Conservation (phyloP, 2,113 vertebrate species). For the Merops nubicus region DNA sequence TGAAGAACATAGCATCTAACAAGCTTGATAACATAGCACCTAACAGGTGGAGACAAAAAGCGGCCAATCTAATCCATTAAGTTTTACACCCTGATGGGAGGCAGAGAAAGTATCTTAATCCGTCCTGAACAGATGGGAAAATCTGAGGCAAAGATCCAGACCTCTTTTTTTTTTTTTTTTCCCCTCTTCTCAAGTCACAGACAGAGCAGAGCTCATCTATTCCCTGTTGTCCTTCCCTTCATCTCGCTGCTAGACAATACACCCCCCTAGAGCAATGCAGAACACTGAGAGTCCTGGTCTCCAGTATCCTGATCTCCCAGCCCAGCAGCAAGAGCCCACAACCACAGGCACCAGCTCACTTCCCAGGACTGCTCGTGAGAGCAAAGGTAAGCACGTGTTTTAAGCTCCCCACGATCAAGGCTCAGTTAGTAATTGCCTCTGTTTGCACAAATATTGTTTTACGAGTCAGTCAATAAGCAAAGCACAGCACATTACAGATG, state of each 20-base stretch:
- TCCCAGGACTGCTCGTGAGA: neutral
- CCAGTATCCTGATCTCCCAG: neutral
- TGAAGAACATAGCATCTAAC: neutral
- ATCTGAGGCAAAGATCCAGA: neutral
- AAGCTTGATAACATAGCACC: neutral
- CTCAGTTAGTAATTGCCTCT: neutral
- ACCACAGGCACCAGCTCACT: neutral
- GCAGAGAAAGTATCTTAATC: conserved; percentile 21
- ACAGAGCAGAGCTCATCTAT: neutral
- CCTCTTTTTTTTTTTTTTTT: too few relatives aligned
- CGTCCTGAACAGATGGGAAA: neutral
- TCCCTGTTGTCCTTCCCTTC: neutral
- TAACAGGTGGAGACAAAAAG: neutral
- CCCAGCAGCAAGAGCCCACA: neutral
- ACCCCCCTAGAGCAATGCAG: neutral
- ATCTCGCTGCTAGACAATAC: neutral
- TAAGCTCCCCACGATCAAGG: neutral
- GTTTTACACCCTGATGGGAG: neutral
- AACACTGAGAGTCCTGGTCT: accelerated
- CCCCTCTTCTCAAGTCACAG: neutral
- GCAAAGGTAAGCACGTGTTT: neutral
- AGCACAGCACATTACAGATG: neutral
- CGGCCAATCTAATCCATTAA: neutral
- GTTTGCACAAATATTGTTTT: neutral
- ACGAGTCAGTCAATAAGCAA: neutral